Evolutionary conservation across 2,888 invertebrate species (phyloP).

Genomic region (Myopa testacea): DNA sequence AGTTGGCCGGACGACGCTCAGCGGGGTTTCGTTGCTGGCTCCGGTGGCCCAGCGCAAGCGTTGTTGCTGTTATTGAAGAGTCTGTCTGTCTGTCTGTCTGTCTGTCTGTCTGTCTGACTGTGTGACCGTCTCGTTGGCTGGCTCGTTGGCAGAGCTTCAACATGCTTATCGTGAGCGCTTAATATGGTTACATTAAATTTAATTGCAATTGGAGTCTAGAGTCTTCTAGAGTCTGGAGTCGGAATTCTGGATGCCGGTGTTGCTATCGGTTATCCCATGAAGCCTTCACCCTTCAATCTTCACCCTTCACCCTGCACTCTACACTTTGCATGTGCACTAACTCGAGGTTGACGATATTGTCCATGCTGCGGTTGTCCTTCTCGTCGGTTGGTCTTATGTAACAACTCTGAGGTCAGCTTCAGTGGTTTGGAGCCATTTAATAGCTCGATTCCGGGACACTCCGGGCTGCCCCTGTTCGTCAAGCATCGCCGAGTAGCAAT

Average conservation of each 20-base stretch:
- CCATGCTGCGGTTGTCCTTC: background rate
- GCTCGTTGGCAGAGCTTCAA: background rate
- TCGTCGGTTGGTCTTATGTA: background rate
- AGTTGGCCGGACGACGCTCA: constrained; percentile 12
- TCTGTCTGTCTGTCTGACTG: background rate
- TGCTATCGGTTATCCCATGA: too few species aligned
- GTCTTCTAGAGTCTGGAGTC: background rate
- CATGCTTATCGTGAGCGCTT: constrained; percentile 24
- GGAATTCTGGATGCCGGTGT: background rate
- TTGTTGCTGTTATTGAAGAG: background rate
- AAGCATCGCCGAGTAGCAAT: background rate
- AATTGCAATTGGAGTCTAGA: constrained; percentile 23
- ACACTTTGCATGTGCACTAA: background rate
- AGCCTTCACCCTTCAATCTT: too few species aligned
- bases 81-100: background rate
- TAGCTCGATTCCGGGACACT: background rate
- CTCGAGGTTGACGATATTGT: background rate
- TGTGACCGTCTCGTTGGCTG: too few species aligned
- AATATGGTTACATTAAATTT: constrained; percentile 35
- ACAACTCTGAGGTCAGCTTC: background rate
- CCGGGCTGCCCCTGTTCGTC: background rate
- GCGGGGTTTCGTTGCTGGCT: constrained; percentile 7
- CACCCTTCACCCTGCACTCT: too few species aligned
- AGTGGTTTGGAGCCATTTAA: background rate
- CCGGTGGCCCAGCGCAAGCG: background rate